Evolutionary conservation across 2,797 vertebrate species (phyloP).

Genomic region (Champsocephalus gunnari): DNA sequence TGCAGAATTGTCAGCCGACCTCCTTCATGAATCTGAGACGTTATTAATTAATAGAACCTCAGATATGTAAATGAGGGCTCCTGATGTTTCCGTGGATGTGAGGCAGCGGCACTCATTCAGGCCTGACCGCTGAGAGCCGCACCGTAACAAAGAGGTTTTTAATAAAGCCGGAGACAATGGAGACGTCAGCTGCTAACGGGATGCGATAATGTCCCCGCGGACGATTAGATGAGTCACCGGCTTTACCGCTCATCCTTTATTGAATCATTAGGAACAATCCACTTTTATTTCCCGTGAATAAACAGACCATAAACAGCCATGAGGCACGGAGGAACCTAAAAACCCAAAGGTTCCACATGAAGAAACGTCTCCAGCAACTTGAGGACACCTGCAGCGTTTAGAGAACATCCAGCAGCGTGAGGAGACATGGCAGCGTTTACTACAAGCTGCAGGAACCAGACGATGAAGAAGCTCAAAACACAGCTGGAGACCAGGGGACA

Average conservation of each 20-base stretch:
- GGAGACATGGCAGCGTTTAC: no score
- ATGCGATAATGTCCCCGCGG: conserved; percentile 53
- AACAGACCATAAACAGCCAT: conserved; percentile 13
- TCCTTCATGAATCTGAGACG: no score
- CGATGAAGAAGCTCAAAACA: no score
- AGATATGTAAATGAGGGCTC: conserved; percentile 28
- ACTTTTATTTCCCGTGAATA: conserved; percentile 49
- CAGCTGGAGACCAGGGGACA: no score
- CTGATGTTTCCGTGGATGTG: conserved; percentile 39
- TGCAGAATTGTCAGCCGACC: no score
- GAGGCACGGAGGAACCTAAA: background rate
- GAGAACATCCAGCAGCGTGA: no score
- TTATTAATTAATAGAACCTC: conserved; percentile 24
- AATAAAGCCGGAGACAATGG: conserved; percentile 58
- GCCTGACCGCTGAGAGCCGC: conserved; percentile 40
- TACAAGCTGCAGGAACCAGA: no score
- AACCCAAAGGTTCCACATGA: no score
- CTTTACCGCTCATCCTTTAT: conserved; percentile 59
- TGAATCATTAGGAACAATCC: conserved; percentile 57
- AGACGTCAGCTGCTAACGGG: conserved; percentile 51
- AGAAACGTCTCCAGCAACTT: no score
- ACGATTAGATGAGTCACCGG: conserved; percentile 56
- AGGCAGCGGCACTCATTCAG: conserved; percentile 18
- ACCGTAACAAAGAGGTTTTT: conserved; percentile 47
- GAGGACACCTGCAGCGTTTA: no score